phyloP scores from a whole-genome alignment of 2,113 vertebrate genomes.

The Ceratotherium simum region DNA sequence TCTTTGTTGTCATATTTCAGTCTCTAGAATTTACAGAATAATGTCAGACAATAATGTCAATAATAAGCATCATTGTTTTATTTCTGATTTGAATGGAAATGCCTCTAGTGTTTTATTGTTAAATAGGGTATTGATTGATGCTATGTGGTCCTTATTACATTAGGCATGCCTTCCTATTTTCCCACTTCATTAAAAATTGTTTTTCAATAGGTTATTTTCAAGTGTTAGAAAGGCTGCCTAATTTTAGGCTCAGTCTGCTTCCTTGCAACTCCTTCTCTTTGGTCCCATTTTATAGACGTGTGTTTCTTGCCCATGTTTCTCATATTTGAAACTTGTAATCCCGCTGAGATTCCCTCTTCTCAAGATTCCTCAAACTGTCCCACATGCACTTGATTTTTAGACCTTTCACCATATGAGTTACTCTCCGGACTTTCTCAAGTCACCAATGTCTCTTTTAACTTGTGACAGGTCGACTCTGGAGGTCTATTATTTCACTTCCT shows the following conservation, averaged over 20 bases:
- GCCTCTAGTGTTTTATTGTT: neutral
- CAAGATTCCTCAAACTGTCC: neutral
- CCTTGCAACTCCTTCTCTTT: neutral
- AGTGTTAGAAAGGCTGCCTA: neutral
- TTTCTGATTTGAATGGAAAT: slow-evolving; percentile 47
- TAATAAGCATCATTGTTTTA: neutral
- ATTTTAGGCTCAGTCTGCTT: neutral
- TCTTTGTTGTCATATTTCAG: neutral
- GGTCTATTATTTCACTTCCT: neutral
- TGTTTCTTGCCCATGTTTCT: neutral
- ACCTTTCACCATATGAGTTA: neutral
- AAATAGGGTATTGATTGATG: neutral
- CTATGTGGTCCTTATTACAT: neutral
- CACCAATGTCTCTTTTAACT: neutral
- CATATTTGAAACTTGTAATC: neutral
- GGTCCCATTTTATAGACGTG: neutral
- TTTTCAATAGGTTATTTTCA: slow-evolving; percentile 24
- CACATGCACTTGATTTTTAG: neutral
- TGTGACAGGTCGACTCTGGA: neutral
- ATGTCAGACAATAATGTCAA: neutral
- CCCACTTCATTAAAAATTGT: neutral
- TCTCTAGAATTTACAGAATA: slow-evolving; percentile 25
- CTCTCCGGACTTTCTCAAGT: neutral
- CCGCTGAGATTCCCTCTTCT: neutral
- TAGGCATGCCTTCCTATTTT: neutral